Conservation (phyloP, 2,888 invertebrate species). For the Tenthredo amoena region DNA sequence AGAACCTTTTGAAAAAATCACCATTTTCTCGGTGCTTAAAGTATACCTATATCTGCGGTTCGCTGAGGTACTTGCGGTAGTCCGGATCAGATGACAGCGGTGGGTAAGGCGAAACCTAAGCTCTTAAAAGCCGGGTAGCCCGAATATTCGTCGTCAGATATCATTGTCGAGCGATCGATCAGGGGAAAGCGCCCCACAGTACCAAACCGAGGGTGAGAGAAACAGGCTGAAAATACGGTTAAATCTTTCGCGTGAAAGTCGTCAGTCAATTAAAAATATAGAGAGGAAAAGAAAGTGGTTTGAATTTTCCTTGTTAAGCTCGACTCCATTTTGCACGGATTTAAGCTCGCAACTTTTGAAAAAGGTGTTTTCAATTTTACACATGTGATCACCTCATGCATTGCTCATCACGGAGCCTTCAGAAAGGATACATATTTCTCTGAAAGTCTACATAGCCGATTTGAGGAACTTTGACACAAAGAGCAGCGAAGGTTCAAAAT, state of each 20-base stretch:
- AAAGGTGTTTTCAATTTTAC: not conserved
- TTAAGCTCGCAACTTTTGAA: not conserved
- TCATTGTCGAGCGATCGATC: conserved; percentile 43
- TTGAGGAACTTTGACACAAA: too few relatives aligned
- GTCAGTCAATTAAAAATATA: not conserved
- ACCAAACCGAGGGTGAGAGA: not conserved
- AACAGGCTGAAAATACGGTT: not conserved
- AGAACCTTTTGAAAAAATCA: not conserved
- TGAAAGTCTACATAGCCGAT: too few relatives aligned
- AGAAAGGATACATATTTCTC: too few relatives aligned
- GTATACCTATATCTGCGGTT: not conserved
- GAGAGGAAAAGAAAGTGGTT: not conserved
- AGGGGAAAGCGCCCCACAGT: not conserved
- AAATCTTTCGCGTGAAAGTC: not conserved
- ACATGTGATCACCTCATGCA: not conserved
- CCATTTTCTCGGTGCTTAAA: not conserved
- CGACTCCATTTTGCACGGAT: not conserved
- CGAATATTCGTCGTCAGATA: conserved; percentile 27
- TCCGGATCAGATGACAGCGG: conserved; percentile 30
- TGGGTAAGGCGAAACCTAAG: conserved; percentile 37
- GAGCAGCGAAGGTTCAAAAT: too few relatives aligned
- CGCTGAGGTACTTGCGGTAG: conserved; percentile 9
- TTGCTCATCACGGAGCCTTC: not conserved
- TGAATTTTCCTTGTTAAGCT: not conserved
- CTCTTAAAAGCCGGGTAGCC: conserved; percentile 42